Evolutionary conservation across 2,113 vertebrate species (phyloP).

Genomic region (Etheostoma spectabile): DNA sequence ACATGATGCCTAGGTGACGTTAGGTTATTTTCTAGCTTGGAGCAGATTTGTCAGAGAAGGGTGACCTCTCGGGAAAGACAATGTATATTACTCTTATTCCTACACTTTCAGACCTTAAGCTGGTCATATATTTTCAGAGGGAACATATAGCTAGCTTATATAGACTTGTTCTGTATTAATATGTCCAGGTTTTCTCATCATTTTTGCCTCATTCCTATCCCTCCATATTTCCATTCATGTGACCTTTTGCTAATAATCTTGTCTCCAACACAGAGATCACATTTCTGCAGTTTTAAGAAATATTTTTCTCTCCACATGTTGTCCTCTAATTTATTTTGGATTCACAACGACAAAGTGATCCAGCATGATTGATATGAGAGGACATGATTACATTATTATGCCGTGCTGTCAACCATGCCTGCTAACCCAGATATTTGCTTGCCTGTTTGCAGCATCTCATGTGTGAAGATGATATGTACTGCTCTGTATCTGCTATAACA

Average conservation of each 20-base stretch:
- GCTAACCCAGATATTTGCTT: not conserved
- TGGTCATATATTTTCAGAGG: conserved; percentile 15
- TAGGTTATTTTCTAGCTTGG: not conserved
- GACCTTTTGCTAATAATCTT: not conserved
- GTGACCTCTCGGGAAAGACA: not conserved
- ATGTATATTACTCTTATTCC: not conserved
- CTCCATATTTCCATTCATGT: not conserved
- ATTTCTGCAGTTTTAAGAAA: not conserved
- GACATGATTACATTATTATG: not conserved
- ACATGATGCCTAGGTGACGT: not conserved
- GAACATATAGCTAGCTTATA: not conserved
- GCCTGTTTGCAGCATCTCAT: not conserved
- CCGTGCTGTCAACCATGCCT: not conserved
- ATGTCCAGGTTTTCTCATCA: not conserved
- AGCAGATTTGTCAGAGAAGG: not conserved
- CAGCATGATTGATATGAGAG: not conserved
- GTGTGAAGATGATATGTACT: not conserved
- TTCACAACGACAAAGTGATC: not conserved
- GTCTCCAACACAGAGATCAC: not conserved
- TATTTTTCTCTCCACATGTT: too few species aligned
- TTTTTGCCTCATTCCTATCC: not conserved
- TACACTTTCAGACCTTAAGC: not conserved
- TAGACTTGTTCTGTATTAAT: not conserved
- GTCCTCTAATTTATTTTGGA: not conserved
- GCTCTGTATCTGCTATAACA: conserved; percentile 1